Conservation (phyloP, 2,113 vertebrate species). For the Hemicordylus capensis region DNA sequence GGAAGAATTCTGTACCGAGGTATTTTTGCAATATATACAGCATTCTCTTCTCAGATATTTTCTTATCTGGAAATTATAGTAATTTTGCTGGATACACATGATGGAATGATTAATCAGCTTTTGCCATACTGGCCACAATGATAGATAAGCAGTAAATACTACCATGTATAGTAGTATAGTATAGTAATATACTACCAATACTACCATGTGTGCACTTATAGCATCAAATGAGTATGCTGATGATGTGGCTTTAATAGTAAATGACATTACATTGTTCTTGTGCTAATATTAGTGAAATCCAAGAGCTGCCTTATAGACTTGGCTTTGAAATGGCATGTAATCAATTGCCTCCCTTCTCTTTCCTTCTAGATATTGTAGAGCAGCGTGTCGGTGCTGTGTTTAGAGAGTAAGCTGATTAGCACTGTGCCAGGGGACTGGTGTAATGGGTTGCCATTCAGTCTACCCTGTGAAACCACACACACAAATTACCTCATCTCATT, state of each 20-base stretch:
- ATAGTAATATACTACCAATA: no score
- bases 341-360: neutral
- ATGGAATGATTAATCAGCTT: neutral
- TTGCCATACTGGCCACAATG: neutral
- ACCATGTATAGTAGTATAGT: no score
- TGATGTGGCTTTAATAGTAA: neutral
- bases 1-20: neutral
- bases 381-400: constrained; percentile 40
- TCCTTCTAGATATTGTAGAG: constrained; percentile 13
- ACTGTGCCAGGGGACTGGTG: constrained; percentile 64
- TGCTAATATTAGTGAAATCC: neutral
- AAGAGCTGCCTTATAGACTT: neutral
- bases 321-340: neutral
- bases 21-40: neutral
- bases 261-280: neutral
- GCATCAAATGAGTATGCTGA: neutral
- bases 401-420: constrained; percentile 60
- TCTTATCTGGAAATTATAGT: neutral
- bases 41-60: neutral
- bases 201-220: no score
- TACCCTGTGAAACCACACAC: constrained; percentile 58
- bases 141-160: neutral
- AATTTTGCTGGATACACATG: neutral
- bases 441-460: constrained; percentile 69
- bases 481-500: constrained; percentile 74